phyloP scores from a whole-genome alignment of 30 jellyfish, hydroid and myxozoan species.

The Rhopilema esculentum region DNA sequence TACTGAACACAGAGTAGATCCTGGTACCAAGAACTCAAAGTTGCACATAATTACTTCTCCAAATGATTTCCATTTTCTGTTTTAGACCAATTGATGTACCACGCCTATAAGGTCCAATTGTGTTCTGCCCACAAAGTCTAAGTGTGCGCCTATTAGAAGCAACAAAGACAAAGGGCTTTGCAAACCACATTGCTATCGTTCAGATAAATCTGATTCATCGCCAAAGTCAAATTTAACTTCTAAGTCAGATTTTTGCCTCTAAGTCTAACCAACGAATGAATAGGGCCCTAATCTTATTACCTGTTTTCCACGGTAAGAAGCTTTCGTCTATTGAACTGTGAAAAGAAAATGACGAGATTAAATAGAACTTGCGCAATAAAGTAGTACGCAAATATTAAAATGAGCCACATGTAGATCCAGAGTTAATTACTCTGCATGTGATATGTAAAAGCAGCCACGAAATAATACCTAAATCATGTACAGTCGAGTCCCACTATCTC shows the following conservation, averaged over 20 bases:
- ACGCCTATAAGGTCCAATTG: no score
- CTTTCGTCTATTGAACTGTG: conserved; percentile 16
- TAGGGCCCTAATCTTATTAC: background rate
- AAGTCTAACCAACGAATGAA: background rate
- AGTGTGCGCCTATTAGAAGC: background rate
- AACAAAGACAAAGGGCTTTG: background rate
- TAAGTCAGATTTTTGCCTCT: background rate
- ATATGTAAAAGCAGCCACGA: background rate
- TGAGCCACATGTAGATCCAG: background rate
- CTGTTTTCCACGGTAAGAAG: conserved; percentile 39
- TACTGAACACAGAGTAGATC: no score
- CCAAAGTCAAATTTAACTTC: background rate
- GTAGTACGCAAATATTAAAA: background rate
- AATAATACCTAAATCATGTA: no score
- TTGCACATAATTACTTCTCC: no score
- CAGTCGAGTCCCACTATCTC: no score
- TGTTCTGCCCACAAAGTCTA: no score
- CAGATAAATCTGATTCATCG: background rate
- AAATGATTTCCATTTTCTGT: no score
- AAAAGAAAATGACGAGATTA: background rate
- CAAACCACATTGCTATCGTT: background rate
- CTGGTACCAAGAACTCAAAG: no score
- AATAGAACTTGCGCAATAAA: no score
- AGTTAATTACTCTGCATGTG: background rate
- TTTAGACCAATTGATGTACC: no score